These are phyloP conservation scores for Apogon hyalosoma DNA, from an alignment of 2,797 vertebrate species.

Conservation along the genomic window DNA sequence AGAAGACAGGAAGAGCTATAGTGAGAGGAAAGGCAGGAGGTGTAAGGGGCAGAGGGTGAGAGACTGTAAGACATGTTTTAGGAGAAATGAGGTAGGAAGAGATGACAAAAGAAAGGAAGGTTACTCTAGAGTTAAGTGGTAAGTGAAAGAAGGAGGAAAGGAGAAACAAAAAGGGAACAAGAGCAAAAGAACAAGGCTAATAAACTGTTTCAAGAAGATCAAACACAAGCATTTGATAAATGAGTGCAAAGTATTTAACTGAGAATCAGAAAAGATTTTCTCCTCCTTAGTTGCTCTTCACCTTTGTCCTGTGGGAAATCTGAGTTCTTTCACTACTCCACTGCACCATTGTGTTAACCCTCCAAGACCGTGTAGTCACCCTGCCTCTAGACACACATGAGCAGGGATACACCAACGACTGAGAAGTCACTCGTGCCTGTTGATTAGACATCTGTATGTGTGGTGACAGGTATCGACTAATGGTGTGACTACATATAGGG, in stretches of 20 bases:
- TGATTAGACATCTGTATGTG: slow-evolving; percentile 44
- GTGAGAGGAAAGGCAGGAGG: not conserved
- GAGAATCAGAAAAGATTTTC: slow-evolving; percentile 24
- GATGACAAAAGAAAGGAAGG: slow-evolving; percentile 22
- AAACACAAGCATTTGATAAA: slow-evolving; percentile 37
- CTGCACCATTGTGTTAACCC: not conserved
- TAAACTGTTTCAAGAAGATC: slow-evolving; percentile 54
- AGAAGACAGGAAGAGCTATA: slow-evolving; percentile 7
- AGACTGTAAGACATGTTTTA: slow-evolving; percentile 11
- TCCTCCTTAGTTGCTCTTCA: slow-evolving; percentile 37
- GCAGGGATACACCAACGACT: not conserved
- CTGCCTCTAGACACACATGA: slow-evolving; percentile 1
- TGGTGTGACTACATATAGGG: slow-evolving; percentile 28
- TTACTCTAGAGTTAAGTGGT: not conserved
- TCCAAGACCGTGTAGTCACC: not conserved
- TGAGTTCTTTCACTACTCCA: slow-evolving; percentile 10
- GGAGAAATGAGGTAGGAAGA: not conserved
- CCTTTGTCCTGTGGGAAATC: slow-evolving; percentile 51
- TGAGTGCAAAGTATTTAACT: slow-evolving; percentile 44
- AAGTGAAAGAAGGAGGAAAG: slow-evolving; percentile 2
- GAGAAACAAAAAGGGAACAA: slow-evolving; percentile 20
- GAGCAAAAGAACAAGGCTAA: slow-evolving; percentile 32
- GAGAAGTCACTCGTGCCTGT: slow-evolving; percentile 11
- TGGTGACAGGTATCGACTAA: slow-evolving; percentile 48
- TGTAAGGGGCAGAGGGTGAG: slow-evolving; percentile 10